A percentile compares a stretch with the other conserved stretches of the same genome.
These are phyloP conservation scores for Argyrosomus regius DNA, from an alignment of 2,797 vertebrate genomes.

Conservation along the genomic window DNA sequence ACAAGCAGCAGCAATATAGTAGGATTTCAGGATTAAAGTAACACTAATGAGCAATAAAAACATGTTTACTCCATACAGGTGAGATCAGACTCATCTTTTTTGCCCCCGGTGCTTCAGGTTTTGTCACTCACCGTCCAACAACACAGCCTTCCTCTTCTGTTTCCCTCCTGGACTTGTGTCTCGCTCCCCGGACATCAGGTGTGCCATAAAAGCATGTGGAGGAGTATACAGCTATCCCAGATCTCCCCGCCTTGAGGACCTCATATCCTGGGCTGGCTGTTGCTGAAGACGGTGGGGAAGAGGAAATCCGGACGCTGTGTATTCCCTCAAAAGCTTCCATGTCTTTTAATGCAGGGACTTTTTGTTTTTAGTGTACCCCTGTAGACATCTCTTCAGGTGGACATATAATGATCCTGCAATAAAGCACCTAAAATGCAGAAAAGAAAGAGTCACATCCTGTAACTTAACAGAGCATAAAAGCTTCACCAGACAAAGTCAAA, in stretches of 20 bases:
- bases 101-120: not conserved
- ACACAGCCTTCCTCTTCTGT: conserved; percentile 71
- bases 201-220: conserved; percentile 80
- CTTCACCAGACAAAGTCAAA: not conserved
- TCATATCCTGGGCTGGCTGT: conserved; percentile 79
- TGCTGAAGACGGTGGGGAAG: conserved; percentile 71
- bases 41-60: not conserved
- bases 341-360: conserved; percentile 37
- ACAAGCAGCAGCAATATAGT: not conserved
- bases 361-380: not conserved
- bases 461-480: not conserved
- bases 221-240: conserved; percentile 82
- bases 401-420: not conserved
- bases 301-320: conserved; percentile 82
- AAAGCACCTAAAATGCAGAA: conserved; percentile 14
- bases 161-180: conserved; percentile 47
- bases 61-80: conserved; percentile 6
- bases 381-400: too few relatives aligned
- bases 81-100: conserved; percentile 3
- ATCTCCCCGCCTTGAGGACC: conserved; percentile 73
- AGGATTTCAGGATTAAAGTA: not conserved
- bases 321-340: conserved; percentile 88
- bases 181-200: conserved; percentile 48
- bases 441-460: conserved; percentile 13
- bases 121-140: conserved; percentile 79